These are phyloP conservation scores for Archocentrus centrarchus DNA, from an alignment of 2,113 vertebrate genomes.

Conservation along the genomic window DNA sequence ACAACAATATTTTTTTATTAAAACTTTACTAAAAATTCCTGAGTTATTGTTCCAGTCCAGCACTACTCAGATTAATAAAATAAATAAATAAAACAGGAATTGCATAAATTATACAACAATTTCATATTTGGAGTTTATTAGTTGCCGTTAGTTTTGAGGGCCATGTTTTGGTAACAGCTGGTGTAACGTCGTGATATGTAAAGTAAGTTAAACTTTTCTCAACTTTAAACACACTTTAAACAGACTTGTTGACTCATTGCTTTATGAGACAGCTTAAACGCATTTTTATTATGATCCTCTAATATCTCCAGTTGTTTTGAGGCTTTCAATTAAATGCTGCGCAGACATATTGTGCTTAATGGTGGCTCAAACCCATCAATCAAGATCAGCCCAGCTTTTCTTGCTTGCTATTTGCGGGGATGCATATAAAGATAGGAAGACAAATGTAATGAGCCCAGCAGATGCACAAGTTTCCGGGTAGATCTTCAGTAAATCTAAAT, in stretches of 20 bases:
- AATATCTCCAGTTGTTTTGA: background rate
- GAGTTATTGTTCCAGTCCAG: too few species aligned
- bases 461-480: conserved; percentile 25
- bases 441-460: conserved; percentile 18
- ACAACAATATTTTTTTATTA: too few species aligned
- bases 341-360: background rate
- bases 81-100: too few species aligned
- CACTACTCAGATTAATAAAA: too few species aligned
- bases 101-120: too few species aligned
- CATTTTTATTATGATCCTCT: background rate
- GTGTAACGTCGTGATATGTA: too few species aligned
- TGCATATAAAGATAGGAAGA: conserved; percentile 7
- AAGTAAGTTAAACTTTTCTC: too few species aligned
- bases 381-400: conserved; percentile 6
- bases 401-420: conserved; percentile 37
- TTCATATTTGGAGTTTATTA: too few species aligned
- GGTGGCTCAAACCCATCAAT: conserved; percentile 10
- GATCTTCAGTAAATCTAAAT: conserved; percentile 51
- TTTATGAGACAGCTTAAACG: background rate
- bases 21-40: too few species aligned
- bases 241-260: background rate
- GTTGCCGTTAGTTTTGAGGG: too few species aligned
- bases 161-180: background rate
- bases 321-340: background rate
- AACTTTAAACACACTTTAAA: too few species aligned